Evolutionary conservation across 2,797 vertebrate genomes (phyloP), one percentile per base, ranked within the genome.

Genomic region (Paramormyrops hopkinsi): DNA sequence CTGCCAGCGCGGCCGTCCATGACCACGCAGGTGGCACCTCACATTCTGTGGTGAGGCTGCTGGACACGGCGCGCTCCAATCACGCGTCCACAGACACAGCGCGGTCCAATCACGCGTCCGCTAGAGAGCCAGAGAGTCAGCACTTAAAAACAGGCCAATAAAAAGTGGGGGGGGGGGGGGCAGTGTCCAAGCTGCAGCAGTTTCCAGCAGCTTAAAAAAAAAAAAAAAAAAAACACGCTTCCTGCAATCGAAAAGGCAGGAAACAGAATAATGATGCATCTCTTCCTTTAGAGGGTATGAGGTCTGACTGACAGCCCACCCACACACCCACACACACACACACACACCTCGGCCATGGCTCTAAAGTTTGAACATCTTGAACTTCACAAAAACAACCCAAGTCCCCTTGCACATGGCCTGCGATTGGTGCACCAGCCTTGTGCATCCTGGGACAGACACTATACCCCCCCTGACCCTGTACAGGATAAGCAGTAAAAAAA

Each of bases 181-280:
- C 1, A 17, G 11, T 14, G 1, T 17, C 1, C 69, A 88, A 19
- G 91, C 54, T 12, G 89, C 90, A 73, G 25, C 44, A 51, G n/a
- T 88, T 89, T 87, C 37, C 53, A 25, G 50, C 51, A 29, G 62
- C 50, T 88, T 59, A 88, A 62, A 50, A 7, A 50, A 9, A 9
- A 3, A 82, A 88, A 12, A 51, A 9, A 9, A 12, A 50, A 17
- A 53, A 9, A 79, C 51, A 87, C 69, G 86, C 89, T 90, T 91
- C 53, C 90, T 89, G 90, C 88, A 51, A 89, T 79, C 65, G 14
- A 83, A 90, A 88, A 90, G 76, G 48, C 33, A 86, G 46, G 25
- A 54, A 25, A 86, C 1, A 2, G 29, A 86, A 37, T 51, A 25
- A 29, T 37, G 6, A 86, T 29, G 12, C 4, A 4, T 29, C 59